phyloP scores from a whole-genome alignment of 1,140 invertebrate genomes.

The Musca vetustissima region DNA sequence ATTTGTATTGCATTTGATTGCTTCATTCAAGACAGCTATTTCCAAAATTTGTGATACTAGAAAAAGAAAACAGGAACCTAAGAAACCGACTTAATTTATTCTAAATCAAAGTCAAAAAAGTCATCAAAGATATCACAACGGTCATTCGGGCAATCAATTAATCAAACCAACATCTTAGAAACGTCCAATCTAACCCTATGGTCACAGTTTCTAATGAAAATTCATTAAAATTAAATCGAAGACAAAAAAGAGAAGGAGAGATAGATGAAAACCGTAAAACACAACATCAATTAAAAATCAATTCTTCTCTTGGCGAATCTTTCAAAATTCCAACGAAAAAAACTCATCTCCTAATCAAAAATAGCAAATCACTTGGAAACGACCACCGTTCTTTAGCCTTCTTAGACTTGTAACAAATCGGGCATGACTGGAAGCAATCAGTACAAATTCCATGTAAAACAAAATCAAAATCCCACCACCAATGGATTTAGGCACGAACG shows the following conservation, averaged over 20 bases:
- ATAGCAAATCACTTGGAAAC: conserved; percentile 23
- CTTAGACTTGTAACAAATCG: conserved; percentile 27
- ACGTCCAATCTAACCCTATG: too few relatives aligned
- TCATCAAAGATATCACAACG: too few relatives aligned
- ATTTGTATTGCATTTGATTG: too few relatives aligned
- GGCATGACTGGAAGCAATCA: conserved; percentile 55
- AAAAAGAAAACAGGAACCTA: too few relatives aligned
- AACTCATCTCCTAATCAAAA: conserved; percentile 23
- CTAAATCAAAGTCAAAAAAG: too few relatives aligned
- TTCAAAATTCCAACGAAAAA: conserved; percentile 4
- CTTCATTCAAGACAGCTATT: too few relatives aligned
- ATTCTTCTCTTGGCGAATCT: background rate
- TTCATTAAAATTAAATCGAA: too few relatives aligned
- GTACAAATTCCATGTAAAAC: conserved; percentile 55
- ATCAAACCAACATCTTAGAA: too few relatives aligned
- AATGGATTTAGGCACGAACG: background rate
- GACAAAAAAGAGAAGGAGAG: background rate
- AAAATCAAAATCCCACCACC: conserved; percentile 30
- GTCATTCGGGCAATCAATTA: too few relatives aligned
- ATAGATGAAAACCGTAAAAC: background rate
- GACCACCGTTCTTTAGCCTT: background rate
- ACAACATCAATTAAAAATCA: conserved; percentile 18
- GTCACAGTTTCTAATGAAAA: too few relatives aligned
- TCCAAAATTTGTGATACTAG: too few relatives aligned
- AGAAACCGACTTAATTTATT: too few relatives aligned